Base-by-base conservation (phyloP, 2,113 vertebrate genomes). In the Aegypius monachus region DNA sequence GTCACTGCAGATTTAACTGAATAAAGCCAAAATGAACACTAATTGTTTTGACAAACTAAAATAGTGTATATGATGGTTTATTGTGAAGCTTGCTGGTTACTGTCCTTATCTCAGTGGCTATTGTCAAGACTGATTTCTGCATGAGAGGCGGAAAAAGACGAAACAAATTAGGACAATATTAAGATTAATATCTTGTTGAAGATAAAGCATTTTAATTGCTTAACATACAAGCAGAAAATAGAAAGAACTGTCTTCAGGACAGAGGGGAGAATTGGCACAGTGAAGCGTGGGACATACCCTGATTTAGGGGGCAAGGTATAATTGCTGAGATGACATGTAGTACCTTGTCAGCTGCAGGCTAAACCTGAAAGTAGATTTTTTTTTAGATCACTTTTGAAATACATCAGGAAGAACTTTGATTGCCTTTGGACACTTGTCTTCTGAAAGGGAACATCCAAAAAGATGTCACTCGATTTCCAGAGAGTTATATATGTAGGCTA, bases 31-130 rank as follows among this genome's bases (percentile, higher is more conserved):
- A 98, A 99, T 98, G 97, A 99, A 98, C 98, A 98, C 97, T 99
- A 99, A 99, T 99, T 99, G 98, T 98, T 98, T 98, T 98, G 98
- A 99, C 98, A 98, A 98, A 98, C 97, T 97, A 97, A 97, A 97
- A 93, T 97, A 97, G 97, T 98, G 97, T 97, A 96, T 95, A 25
- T 56, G 72, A 93, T 95, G 82, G 96, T 77, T 96, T 97, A 96
- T 96, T 93, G 95, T 67, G 96, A 82, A 92, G 82, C 17, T 55
- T 55, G 27, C 65, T n/a, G 74, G 81, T 94, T 85, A 84, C 86
- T 94, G 80, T 94, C 75, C 85, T 95, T 95, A 96, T 96, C 94
- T 93, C 89, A 56, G 92, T 83, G 73, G 56, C 53, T 91, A 68
- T 93, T 97, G 95, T 97, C 94, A 93, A 81, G 86, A 88, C 71